phyloP scores from a whole-genome alignment of 1,140 invertebrate genomes.

The Acromyrmex heyeri region DNA sequence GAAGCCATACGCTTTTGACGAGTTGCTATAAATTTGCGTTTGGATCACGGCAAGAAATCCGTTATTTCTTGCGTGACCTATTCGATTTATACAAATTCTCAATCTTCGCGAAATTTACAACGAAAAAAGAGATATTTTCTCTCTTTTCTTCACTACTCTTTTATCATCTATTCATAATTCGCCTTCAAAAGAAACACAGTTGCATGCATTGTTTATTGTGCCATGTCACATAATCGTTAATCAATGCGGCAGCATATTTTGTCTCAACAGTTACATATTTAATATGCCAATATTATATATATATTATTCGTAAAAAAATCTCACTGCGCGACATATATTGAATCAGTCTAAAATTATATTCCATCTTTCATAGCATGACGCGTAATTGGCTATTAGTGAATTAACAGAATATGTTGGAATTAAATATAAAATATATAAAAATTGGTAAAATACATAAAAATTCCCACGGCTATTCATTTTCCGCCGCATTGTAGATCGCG shows the following conservation, averaged over 20 bases:
- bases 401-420: constrained; percentile 16
- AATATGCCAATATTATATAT: constrained; percentile 8
- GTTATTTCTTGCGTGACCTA: constrained; percentile 56
- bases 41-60: constrained; percentile 54
- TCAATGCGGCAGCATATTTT: background rate
- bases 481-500: background rate
- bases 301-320: background rate
- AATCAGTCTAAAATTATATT: background rate
- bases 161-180: background rate
- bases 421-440: constrained; percentile 40
- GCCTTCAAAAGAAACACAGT: background rate
- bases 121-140: background rate
- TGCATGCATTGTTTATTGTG: background rate
- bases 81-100: constrained; percentile 51
- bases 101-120: constrained; percentile 32
- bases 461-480: background rate
- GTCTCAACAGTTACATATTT: constrained; percentile 7
- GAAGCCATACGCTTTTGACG: constrained; percentile 45
- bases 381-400: constrained; percentile 51
- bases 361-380: background rate
- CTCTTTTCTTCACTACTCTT: background rate
- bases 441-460: background rate
- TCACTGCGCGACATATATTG: background rate
- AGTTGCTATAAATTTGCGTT: constrained; percentile 59
- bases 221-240: background rate